Evolutionary conservation across 2,113 vertebrate genomes (phyloP), one percentile per base, ranked within the genome.

Genomic region (Cyphomyrus discorhynchus): DNA sequence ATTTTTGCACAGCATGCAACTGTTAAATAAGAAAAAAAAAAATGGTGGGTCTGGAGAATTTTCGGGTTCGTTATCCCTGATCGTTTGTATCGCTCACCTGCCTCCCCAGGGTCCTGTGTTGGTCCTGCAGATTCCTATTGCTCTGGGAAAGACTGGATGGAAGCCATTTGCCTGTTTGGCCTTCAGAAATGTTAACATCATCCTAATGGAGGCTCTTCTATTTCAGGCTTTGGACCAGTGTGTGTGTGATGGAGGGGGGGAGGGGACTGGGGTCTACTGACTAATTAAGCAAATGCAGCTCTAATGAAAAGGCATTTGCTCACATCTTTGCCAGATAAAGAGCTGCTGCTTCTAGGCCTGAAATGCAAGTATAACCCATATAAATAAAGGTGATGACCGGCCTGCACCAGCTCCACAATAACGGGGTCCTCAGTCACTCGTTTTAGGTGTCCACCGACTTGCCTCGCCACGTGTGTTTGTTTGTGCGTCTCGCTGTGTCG

Each of bases 241-340:
- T 45, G 45, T 27, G 45, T n/a, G 42, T 42, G 77, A 45, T 24
- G 17, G 74, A 7, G 15, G 27, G 80, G 42, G 21, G 35, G 35
- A n/a, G n/a, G 10, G 21, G 87, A 87, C 88, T 84, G 84, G 89
- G 92, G 91, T 93, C 91, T 92, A 88, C 50, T 21, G 87, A 90
- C 56, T 93, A 92, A 94, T 93, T 93, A 90, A 90, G 90, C 89
- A 91, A 91, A 92, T 88, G 90, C 91, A 90, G 86, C 86, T 87
- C 77, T 89, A 87, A 91, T 66, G 19, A 90, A 93, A 88, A 88
- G 89, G 88, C 90, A 92, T 93, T 93, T 93, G 19, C 17, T 89
- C 89, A 91, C 86, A 91, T 90, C 88, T 90, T 35, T 77, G 82
- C 77, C 66, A 91, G 92, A 90, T 90, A 35, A 92, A 87, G 62